phyloP scores from a whole-genome alignment of 30 jellyfish, hydroid and myxozoan species.

The Aurelia coerulea region DNA sequence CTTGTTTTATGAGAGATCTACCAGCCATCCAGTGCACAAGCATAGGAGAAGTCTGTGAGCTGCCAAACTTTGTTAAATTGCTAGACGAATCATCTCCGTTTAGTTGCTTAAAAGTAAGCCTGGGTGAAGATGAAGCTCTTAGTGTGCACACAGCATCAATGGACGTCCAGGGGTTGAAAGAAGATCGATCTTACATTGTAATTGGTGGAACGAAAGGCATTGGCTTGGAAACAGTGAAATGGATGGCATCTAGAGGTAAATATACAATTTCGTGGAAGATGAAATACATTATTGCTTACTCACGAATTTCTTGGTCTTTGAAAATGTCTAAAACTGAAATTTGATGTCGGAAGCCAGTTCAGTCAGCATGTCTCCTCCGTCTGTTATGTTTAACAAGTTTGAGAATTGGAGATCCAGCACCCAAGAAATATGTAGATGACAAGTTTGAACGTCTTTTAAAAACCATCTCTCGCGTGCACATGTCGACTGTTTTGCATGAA shows the following conservation, averaged over 20 bases:
- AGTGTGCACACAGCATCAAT: conserved; percentile 23
- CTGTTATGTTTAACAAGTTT: neutral
- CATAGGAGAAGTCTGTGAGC: no score
- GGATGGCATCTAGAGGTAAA: conserved; percentile 63
- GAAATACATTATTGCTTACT: neutral
- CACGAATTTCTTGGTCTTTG: no score
- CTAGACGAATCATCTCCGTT: neutral
- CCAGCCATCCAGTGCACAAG: neutral
- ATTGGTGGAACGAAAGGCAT: conserved; percentile 64
- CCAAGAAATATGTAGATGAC: no score
- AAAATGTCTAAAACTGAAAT: no score
- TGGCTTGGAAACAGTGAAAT: conserved; percentile 48
- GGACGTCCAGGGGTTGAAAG: conserved; percentile 50
- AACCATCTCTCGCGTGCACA: no score
- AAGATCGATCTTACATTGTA: conserved; percentile 57
- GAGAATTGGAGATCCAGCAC: no score
- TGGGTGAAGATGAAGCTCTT: neutral
- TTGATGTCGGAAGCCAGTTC: neutral
- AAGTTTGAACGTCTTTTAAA: no score
- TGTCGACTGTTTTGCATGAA: no score
- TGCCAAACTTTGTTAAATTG: no score
- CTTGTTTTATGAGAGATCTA: neutral
- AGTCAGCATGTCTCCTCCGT: neutral
- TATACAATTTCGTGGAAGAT: neutral
- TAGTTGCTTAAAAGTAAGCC: conserved; percentile 3